Base-by-base conservation (phyloP, 2,888 invertebrate genomes). In the Nomada ferruginata region DNA sequence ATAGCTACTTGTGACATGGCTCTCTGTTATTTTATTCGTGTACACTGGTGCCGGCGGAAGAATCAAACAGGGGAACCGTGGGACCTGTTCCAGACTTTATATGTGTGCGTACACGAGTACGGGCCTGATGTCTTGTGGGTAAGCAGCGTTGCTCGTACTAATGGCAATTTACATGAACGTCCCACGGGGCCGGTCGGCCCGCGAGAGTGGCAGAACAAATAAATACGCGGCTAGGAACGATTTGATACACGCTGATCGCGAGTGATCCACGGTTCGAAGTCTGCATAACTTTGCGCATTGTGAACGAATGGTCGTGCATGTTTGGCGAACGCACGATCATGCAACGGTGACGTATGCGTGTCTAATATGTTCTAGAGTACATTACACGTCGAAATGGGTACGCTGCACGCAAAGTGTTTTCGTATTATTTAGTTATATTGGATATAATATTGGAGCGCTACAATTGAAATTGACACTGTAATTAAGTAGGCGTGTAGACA, bases 161-260 rank as follows among this genome's bases (percentile, higher is more conserved):
- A 78, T 83, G 84, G 79, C 84, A 82, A 87, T 85, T 86, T 83
- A 86, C 86, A 83, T 82, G 85, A 77, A 53, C 81, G 82, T 85
- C 84, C 84, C 87, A 84, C 83, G 86, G 76, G 79, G 72, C 63
- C 59, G 64, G 61, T 55, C 70, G 44, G 59, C 65, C 50, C 70
- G 44, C 69, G 57, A 61, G 78, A 75, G 61, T 63, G 80, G 70
- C 77, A 75, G 79, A 76, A 85, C 71, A 85, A 79, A 82, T 80
- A 85, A 85, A 85, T 80, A 78, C 76, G 79, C 83, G 85, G 76
- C 64, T 66, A 75, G 85, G 47, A 81, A 77, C 85, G 83, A 81
- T 86, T 83, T 86, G 85, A 85, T 85, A 81, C 79, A 83, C 79
- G 81, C 71, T 71, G 85, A 83, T 82, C 76, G 83, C 50, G 74